Evolutionary conservation across 2,797 vertebrate species (phyloP), one percentile per base, ranked within the genome.

Genomic region (Remorina albescens): DNA sequence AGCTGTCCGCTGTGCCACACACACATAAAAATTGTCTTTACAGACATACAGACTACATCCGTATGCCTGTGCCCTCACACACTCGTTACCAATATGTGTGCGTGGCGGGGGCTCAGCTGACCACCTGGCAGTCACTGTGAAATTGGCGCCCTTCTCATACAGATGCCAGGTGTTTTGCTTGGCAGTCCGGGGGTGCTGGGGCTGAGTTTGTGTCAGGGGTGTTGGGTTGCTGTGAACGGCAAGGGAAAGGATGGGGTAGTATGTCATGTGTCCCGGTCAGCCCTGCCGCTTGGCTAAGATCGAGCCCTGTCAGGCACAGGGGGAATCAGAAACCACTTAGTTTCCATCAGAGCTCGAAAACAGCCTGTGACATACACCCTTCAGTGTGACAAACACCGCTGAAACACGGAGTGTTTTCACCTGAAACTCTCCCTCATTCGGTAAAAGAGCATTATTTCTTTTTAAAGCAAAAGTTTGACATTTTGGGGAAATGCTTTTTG

Each of bases 91-190:
- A 63, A 34, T 77, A 51, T 71, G 76, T 79, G 81, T 63, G 67
- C 71, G 74, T 81, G 83, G 81, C 28, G 11, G 74, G 21, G 71
- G 66, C 85, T 89, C 89, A 90, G 87, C 88, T 91, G 89, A 89
- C 85, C n/a, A 81, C 81, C 85, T 91, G 90, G 91, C 89, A 85
- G 71, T 44, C 53, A 10, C 84, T 81, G 86, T 82, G 86, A 87
- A 81, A 86, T 88, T 74, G 86, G 73, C 84, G 41, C 86, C 90
- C 86, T 90, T 85, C 86, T 86, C 81, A 26, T 83, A 11, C 89
- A 86, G 86, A 91, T 90, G 93, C 91, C 93, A 93, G 91, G 91
- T 94, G 93, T 93, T 94, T 91, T 79, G 89, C 84, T 93, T 93
- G 93, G 92, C 91, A 86, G 83, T 54, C 39, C 39, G 18, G 61